Base-by-base conservation (phyloP, 2,113 vertebrate species). In the Pyxicephalus adspersus region DNA sequence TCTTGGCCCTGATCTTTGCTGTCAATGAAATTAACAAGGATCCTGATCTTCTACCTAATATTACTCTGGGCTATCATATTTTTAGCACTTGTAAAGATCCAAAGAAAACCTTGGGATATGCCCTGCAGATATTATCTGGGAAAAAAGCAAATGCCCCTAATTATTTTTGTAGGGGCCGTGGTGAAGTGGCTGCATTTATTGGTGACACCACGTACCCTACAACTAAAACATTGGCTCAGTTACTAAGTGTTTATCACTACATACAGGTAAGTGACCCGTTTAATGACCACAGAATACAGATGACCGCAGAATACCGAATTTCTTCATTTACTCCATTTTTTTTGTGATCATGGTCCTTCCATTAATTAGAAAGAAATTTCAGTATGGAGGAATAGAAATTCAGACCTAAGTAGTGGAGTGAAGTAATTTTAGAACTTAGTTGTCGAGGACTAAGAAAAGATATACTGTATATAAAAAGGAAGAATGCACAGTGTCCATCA, bases 241-340 rank as follows among this genome's bases (percentile, higher is more conserved):
- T 77, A 1, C 64, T 52, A 2, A 19, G 11, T 22, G 25, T 77
- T 3, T 77, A 77, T 52, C 26, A 51, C 16, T 77, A 66, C 16
- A 20, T 29, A 25, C 75, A 77, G 75, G 75, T 77, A 31, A 77
- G 63, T 20, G n/a, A n/a, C n/a, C n/a, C n/a, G n/a, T n/a, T n/a
- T n/a, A n/a, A n/a, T n/a, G n/a, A n/a, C n/a, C n/a, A n/a, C n/a
- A n/a, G n/a, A n/a, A n/a, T n/a, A n/a, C n/a, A n/a, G n/a, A n/a
- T n/a, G n/a, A n/a, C n/a, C n/a, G n/a, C n/a, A n/a, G n/a, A n/a
- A n/a, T n/a, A n/a, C n/a, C n/a, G n/a, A n/a, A n/a, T n/a, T n/a
- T n/a, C n/a, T n/a, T n/a, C n/a, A n/a, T n/a, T n/a, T n/a, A n/a
- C n/a, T n/a, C n/a, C n/a, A n/a, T n/a, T n/a, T n/a, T n/a, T n/a